Conservation (phyloP, 2,888 invertebrate species). For the Arrhopalites spinosus region DNA sequence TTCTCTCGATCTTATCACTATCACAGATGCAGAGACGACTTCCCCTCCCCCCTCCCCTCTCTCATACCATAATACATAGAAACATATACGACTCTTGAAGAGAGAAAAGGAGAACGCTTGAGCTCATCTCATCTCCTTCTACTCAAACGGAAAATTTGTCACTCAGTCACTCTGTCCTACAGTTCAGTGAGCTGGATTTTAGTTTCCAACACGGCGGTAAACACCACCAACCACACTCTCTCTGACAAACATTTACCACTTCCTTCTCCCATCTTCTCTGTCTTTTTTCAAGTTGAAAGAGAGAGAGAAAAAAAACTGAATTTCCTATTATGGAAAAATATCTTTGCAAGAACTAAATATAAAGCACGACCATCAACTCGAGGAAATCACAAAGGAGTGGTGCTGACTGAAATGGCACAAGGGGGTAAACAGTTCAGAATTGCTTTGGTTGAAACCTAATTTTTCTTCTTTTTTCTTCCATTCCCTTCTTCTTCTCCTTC, state of each 20-base stretch:
- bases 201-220: conserved; percentile 6
- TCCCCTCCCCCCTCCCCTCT: background rate
- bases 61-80: background rate
- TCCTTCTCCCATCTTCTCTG: background rate
- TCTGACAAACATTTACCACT: conserved; percentile 10
- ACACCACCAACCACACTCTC: conserved; percentile 17
- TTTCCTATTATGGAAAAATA: no score
- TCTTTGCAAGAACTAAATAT: no score
- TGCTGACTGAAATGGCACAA: no score
- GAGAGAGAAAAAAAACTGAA: no score
- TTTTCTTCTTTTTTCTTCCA: conserved; percentile 17
- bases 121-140: conserved; percentile 36
- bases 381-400: no score
- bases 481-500: no score
- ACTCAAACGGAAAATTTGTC: conserved; percentile 44
- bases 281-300: no score
- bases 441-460: conserved; percentile 28
- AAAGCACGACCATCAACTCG: no score
- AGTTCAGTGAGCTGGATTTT: conserved; percentile 35
- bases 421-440: no score
- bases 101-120: conserved; percentile 30
- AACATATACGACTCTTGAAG: no score
- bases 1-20: conserved; percentile 21
- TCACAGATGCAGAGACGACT: conserved; percentile 25
- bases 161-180: conserved; percentile 32